Base-by-base conservation (phyloP, 2,797 vertebrate genomes). In the Bovichtus variegatus region DNA sequence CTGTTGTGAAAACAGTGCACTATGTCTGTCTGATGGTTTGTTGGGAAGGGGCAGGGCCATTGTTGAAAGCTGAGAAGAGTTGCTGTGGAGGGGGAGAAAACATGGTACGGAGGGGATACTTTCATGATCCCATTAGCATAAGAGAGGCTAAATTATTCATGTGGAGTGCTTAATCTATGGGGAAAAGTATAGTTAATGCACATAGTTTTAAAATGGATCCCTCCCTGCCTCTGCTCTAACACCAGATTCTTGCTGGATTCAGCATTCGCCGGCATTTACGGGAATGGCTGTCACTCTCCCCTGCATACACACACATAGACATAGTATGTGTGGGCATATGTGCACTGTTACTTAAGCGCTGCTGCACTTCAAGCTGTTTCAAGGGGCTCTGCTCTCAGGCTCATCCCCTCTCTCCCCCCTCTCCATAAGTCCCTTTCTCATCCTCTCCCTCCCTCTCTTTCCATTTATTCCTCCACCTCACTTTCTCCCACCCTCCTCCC, bases 71-170 rank as follows among this genome's bases (percentile, higher is more conserved):
- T 94, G 97, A 97, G 97, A 97, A 96, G 97, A 96, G 96, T 97
- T 96, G 94, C 94, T 94, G 91, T 94, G 95, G 95, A 90, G 89
- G 89, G 83, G 91, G 82, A 84, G 89, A 89, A 88, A 90, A 91
- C 91, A 91, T 69, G 78, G 97, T 94, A 96, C 95, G 91, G 94
- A 95, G 96, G 96, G 97, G 97, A 97, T 98, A 99, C 97, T 98
- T 98, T 97, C 97, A 97, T 97, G 96, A 98, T 98, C 95, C 97
- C 97, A 99, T 99, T 99, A 99, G 97, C 98, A 99, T 99, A 98
- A 98, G 96, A 98, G 97, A 96, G 96, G 96, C 96, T 99, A 98
- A 99, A 99, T 99, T 98, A 99, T 99, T 99, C 97, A 99, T 99
- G 97, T 87, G 92, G 96, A 97, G 97, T 97, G 96, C 97, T 96